Evolutionary conservation across 2,888 invertebrate species (phyloP), one percentile per base, ranked within the genome.

Genomic region (Vesta saturnalis): DNA sequence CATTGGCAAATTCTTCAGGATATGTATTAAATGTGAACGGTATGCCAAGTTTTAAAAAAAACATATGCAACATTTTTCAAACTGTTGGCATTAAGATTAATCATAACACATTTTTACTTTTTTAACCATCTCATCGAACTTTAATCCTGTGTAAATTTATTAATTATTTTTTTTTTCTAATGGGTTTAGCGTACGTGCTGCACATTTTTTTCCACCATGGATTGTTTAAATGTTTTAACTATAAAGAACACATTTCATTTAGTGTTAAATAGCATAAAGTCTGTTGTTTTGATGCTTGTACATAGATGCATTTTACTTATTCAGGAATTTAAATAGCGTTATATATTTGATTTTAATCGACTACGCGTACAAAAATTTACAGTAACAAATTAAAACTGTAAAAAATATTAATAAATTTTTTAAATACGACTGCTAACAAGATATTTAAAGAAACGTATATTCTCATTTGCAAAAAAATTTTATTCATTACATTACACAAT

Each of bases 391-490:
- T 49, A 49, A 49, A 8, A 15, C 8, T 5, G 47, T 18, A 49
- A 49, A 49, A 1, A 49, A 49, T 49, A 43, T 43, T n/a, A 49
- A 49, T 49, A 49, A 16, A 49, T 49, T 49, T 49, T n/a, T 14
- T 8, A 49, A 49, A 18, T 49, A 49, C 15, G 18, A 49, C 4
- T 18, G 47, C 47, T 18, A 49, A 49, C 47, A 49, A 49, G 47
- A 49, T 49, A 49, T 49, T 49, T 49, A 49, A 15, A 49, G 8
- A 49, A 49, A 18, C 18, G 18, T 49, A 49, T 18, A 49, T 49
- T 49, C 8, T 49, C 5, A 14, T 15, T 49, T 49, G 18, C 18
- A 49, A 8, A 49, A 18, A 14, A 49, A 15, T 18, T 18, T 49
- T 49, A 2, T 2, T 8, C 8, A 39, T 39, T 39, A 39, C 39